Conservation (phyloP, 2,888 invertebrate genomes). For the Norana najaformis region DNA sequence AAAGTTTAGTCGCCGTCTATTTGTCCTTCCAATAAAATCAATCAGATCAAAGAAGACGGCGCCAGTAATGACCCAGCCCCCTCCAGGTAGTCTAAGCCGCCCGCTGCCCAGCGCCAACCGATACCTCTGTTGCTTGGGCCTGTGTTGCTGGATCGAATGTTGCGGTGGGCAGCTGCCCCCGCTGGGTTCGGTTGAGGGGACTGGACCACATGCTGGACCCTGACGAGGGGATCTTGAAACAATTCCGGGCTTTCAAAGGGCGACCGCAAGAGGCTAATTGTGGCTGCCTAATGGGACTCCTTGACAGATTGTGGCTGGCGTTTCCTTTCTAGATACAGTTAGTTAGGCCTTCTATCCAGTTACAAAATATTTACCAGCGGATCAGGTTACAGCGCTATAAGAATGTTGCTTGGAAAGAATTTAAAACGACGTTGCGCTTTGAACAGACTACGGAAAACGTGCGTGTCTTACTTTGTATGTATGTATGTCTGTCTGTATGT, state of each 20-base stretch:
- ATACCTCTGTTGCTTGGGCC: neutral
- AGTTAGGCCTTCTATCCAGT: neutral
- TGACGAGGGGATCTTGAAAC: neutral
- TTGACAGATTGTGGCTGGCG: neutral
- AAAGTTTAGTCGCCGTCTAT: neutral
- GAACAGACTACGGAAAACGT: neutral
- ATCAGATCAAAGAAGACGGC: neutral
- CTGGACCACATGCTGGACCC: neutral
- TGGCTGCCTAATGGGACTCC: neutral
- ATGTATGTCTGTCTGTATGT: no score
- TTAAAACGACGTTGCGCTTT: neutral
- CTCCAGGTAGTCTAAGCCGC: neutral
- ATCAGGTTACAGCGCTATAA: neutral
- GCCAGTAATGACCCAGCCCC: conserved; percentile 8
- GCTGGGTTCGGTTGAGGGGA: neutral
- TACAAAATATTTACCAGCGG: neutral
- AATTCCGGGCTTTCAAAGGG: neutral
- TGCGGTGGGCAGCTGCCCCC: neutral
- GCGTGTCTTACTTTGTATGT: no score
- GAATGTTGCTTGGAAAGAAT: no score
- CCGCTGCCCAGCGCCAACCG: neutral
- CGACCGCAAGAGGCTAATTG: neutral
- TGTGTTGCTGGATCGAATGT: conserved; percentile 6
- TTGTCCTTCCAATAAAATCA: conserved; percentile 18
- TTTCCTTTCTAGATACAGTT: neutral